Conservation (phyloP, 2,888 invertebrate genomes). For the Dicyrtoma fusca region DNA sequence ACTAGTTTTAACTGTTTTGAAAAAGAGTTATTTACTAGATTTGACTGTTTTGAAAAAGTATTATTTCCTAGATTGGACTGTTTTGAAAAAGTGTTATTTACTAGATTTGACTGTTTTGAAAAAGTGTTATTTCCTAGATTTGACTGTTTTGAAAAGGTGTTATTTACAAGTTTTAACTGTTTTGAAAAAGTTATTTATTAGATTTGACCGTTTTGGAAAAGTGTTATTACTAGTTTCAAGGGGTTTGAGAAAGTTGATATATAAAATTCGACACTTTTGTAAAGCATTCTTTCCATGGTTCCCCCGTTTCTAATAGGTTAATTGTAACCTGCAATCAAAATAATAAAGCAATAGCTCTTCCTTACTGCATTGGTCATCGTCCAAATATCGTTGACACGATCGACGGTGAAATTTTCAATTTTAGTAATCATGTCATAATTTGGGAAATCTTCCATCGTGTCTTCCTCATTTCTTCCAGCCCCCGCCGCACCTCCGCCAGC, state of each 20-base stretch:
- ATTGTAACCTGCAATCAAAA: no score
- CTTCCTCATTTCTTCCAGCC: neutral
- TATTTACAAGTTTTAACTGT: no score
- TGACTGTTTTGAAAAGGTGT: neutral
- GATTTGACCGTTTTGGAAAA: neutral
- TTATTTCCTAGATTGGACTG: no score
- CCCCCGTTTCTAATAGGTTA: no score
- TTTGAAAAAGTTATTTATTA: no score
- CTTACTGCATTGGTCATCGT: slow-evolving; percentile 11
- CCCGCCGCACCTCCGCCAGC: neutral
- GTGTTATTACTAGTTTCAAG: neutral
- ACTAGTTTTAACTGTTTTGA: neutral
- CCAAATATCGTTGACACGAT: slow-evolving; percentile 11
- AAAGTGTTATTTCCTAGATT: neutral
- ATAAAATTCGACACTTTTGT: no score
- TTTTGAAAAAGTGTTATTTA: neutral
- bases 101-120: neutral
- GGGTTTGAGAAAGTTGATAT: neutral
- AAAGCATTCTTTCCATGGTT: no score
- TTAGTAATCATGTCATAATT: slow-evolving; percentile 13
- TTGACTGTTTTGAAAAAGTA: neutral
- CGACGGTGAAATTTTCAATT: neutral
- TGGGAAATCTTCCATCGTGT: slow-evolving; percentile 22
- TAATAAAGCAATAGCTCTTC: no score
- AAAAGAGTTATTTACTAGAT: neutral